Evolutionary conservation across 2,113 vertebrate genomes (phyloP).

Genomic region (Pachyramphus minor): DNA sequence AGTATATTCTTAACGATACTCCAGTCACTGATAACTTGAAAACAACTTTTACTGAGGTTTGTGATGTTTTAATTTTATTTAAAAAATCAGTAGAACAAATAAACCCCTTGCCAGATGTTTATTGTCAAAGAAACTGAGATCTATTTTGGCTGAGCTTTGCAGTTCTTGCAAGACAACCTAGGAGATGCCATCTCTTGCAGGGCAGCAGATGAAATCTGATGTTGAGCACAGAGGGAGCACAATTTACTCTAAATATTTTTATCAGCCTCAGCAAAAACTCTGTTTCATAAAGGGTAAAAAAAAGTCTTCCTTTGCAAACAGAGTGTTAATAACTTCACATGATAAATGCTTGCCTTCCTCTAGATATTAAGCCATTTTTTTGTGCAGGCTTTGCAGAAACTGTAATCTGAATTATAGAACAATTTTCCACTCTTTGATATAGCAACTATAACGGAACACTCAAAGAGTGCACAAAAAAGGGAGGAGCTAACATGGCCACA

Average conservation of each 20-base stretch:
- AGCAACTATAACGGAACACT: slow-evolving; percentile 66
- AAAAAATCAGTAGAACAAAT: slow-evolving; percentile 60
- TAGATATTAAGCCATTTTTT: slow-evolving; percentile 73
- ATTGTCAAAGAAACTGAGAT: slow-evolving; percentile 65
- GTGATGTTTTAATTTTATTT: slow-evolving; percentile 66
- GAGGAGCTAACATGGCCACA: not conserved
- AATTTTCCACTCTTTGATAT: slow-evolving; percentile 78
- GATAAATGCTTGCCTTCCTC: slow-evolving; percentile 73
- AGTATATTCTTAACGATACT: slow-evolving; percentile 31
- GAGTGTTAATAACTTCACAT: slow-evolving; percentile 73
- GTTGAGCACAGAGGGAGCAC: slow-evolving; percentile 70
- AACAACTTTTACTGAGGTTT: slow-evolving; percentile 46
- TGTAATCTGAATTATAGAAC: slow-evolving; percentile 77
- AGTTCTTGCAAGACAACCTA: slow-evolving; percentile 71
- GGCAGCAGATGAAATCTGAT: slow-evolving; percentile 78
- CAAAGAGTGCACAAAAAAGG: not conserved
- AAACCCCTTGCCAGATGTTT: slow-evolving; percentile 73
- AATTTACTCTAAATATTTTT: slow-evolving; percentile 65
- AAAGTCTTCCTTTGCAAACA: slow-evolving; percentile 24
- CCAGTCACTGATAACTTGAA: slow-evolving; percentile 18
- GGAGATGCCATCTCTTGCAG: slow-evolving; percentile 70
- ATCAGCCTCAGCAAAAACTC: slow-evolving; percentile 79
- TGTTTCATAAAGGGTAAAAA: slow-evolving; percentile 67
- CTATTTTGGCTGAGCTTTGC: slow-evolving; percentile 80
- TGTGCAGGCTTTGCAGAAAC: slow-evolving; percentile 76